phyloP scores from a whole-genome alignment of 2,888 invertebrate genomes.

The Tenthredo notha region DNA sequence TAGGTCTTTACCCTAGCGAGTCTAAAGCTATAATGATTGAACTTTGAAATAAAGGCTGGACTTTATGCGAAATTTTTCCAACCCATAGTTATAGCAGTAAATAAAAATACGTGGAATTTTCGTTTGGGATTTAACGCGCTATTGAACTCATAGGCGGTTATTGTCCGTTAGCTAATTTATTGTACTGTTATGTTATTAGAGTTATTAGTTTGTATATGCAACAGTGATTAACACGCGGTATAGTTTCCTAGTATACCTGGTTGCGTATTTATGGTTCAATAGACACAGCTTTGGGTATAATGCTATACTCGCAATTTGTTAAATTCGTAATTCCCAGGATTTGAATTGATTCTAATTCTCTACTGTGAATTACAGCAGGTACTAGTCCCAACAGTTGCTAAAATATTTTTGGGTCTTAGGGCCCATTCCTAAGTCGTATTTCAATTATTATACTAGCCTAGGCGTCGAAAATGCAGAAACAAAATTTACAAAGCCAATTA shows the following conservation, averaged over 20 bases:
- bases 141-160: not conserved
- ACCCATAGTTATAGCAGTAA: not conserved
- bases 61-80: not conserved
- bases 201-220: not conserved
- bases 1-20: not conserved
- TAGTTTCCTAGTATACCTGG: not conserved
- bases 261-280: not conserved
- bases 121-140: not conserved
- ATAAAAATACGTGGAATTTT: not conserved
- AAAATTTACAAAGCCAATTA: too few species aligned
- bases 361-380: not conserved
- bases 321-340: not conserved
- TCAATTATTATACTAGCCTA: too few species aligned
- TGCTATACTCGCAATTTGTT: not conserved
- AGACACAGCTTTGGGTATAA: not conserved
- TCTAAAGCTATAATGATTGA: not conserved
- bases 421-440: too few species aligned
- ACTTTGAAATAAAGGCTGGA: not conserved
- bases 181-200: not conserved
- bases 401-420: not conserved
- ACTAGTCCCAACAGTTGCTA: not conserved
- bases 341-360: not conserved
- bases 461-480: too few species aligned
- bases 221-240: not conserved
- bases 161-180: not conserved